phyloP scores from a whole-genome alignment of 1,140 invertebrate genomes.

The Drosophila insularis region DNA sequence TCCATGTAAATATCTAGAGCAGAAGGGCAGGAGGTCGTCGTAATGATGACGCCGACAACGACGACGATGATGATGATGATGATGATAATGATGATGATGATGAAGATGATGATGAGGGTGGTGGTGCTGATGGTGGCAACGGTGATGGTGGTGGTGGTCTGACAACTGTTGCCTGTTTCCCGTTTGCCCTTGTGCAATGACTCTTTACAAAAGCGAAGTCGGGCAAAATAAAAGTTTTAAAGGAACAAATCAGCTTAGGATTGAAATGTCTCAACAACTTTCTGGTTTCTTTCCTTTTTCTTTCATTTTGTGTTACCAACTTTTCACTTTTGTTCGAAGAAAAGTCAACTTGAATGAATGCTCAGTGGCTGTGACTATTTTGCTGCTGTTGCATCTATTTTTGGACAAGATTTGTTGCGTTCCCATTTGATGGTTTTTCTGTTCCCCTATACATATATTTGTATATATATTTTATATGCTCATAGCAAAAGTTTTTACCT shows the following conservation, averaged over 20 bases:
- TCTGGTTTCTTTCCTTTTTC: conserved; percentile 3
- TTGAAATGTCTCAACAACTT: conserved; percentile 56
- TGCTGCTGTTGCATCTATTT: conserved; percentile 63
- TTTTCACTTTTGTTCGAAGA: conserved; percentile 35
- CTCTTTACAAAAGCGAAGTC: conserved; percentile 4
- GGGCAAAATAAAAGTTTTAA: conserved; percentile 26
- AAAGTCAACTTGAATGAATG: conserved; percentile 62
- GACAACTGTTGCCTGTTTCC: conserved; percentile 71
- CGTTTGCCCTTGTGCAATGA: conserved; percentile 68
- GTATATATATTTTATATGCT: conserved; percentile 12
- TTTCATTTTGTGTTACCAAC: conserved; percentile 36
- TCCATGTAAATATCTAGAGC: conserved; percentile 74
- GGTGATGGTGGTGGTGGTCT: conserved; percentile 18
- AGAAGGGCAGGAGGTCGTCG: conserved; percentile 17
- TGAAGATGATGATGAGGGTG: background rate
- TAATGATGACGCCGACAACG: background rate
- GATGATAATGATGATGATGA: background rate
- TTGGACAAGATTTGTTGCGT: conserved; percentile 74
- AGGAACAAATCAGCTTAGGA: conserved; percentile 52
- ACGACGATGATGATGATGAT: too few species aligned
- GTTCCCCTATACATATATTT: background rate
- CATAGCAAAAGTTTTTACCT: conserved; percentile 67
- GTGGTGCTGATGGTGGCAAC: background rate
- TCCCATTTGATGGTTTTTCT: conserved; percentile 61
- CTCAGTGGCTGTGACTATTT: conserved; percentile 19